A percentile compares a stretch with the other conserved stretches of the same genome.
Evolutionary conservation across 2,888 invertebrate species (phyloP).

Genomic region (Terebella lapidaria): DNA sequence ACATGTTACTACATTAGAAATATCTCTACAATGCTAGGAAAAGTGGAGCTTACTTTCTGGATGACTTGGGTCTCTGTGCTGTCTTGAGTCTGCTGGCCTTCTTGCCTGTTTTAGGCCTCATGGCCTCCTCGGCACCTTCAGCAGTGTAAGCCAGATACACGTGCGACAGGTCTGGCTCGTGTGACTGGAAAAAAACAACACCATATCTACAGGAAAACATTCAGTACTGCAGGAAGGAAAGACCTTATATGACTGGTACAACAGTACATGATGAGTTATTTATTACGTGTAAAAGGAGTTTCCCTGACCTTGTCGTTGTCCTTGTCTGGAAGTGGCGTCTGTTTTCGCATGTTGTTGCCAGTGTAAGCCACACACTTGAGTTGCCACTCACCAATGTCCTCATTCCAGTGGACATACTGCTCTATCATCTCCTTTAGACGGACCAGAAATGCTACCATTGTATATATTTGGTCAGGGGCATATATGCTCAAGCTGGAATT

Average conservation of each 20-base stretch:
- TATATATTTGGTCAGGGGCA: conserved; percentile 1
- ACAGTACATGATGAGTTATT: too few species aligned
- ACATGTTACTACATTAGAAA: too few species aligned
- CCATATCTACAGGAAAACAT: background rate
- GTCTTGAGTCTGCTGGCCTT: conserved; percentile 39
- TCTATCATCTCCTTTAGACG: conserved; percentile 71
- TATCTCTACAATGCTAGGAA: too few species aligned
- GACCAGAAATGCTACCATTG: conserved; percentile 1
- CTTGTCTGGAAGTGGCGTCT: conserved; percentile 33
- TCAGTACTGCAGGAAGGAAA: background rate
- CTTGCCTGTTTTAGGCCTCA: conserved; percentile 56
- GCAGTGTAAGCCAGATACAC: conserved; percentile 66
- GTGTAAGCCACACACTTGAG: conserved; percentile 96
- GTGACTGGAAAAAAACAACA: background rate
- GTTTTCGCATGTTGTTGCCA: conserved; percentile 93
- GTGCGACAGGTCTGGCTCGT: conserved; percentile 64
- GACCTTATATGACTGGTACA: too few species aligned
- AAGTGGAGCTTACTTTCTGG: conserved; percentile 45
- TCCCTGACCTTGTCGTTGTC: conserved; percentile 46
- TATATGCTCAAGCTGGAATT: background rate
- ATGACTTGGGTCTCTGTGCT: conserved; percentile 43
- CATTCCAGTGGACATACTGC: conserved; percentile 89
- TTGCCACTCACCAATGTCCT: conserved; percentile 98
- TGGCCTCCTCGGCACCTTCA: conserved; percentile 58
- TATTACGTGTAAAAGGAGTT: too few species aligned